These are phyloP conservation scores for Camponotus pennsylvanicus DNA, from an alignment of 1,140 invertebrate species.

Conservation along the genomic window DNA sequence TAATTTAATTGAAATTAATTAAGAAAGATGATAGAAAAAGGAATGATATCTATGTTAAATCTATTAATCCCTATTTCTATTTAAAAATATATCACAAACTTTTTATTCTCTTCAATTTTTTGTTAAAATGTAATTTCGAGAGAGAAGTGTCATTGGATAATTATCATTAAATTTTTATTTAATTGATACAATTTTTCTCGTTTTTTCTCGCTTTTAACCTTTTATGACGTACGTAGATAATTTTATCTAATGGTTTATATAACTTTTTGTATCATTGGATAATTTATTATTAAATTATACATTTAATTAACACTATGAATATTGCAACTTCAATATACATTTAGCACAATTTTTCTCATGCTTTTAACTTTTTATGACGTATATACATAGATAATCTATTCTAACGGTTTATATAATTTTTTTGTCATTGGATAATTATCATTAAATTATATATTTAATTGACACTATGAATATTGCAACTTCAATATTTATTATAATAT, in stretches of 20 bases:
- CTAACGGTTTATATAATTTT: too few relatives aligned
- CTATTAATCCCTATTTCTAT: neutral
- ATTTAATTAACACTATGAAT: too few relatives aligned
- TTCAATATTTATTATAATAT: neutral
- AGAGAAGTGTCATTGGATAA: neutral
- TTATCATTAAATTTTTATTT: neutral
- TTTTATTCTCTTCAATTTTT: neutral
- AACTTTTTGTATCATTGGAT: too few relatives aligned
- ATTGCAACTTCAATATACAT: too few relatives aligned
- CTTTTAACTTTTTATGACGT: too few relatives aligned
- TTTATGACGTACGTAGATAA: too few relatives aligned
- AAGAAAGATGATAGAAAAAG: neutral
- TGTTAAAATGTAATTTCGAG: neutral
- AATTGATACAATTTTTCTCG: neutral
- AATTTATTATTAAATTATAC: too few relatives aligned
- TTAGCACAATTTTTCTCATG: too few relatives aligned
- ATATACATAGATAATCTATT: too few relatives aligned
- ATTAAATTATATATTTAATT: neutral
- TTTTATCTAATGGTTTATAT: too few relatives aligned
- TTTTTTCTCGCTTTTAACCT: too few relatives aligned
- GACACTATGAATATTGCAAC: neutral
- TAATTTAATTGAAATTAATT: slow-evolving; percentile 1
- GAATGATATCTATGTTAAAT: neutral
- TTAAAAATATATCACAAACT: neutral
- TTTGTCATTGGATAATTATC: too few relatives aligned